Conservation (phyloP, 2,113 vertebrate genomes). For the Prunella fulvescens region DNA sequence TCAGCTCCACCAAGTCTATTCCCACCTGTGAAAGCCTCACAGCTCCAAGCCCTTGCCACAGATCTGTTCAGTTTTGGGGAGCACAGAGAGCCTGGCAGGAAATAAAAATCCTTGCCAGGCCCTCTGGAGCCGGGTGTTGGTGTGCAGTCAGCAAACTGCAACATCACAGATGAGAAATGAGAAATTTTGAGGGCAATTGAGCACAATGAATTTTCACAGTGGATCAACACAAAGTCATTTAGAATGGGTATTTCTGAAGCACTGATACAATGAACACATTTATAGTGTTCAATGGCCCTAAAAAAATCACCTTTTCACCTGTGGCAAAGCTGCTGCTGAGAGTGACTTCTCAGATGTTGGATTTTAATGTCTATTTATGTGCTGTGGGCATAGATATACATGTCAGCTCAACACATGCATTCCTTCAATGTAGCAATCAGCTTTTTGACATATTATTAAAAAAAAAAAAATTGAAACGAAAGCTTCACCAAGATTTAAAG, state of each 20-base stretch:
- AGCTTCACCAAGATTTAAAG: background rate
- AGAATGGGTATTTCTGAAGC: conserved; percentile 52
- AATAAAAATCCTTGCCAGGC: background rate
- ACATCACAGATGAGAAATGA: conserved; percentile 41
- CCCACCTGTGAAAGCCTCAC: background rate
- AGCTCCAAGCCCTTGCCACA: background rate
- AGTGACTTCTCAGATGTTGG: background rate
- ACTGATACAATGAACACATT: conserved; percentile 56
- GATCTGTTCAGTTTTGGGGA: background rate
- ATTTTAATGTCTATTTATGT: background rate
- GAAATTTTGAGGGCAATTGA: conserved; percentile 63
- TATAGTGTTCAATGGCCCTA: conserved; percentile 50
- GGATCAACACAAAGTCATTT: conserved; percentile 48
- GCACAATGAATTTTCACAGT: conserved; percentile 54
- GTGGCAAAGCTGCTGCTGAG: background rate
- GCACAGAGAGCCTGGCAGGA: background rate
- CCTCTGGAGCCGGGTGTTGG: background rate
- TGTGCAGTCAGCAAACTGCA: background rate
- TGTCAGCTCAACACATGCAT: background rate
- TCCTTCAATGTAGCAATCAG: background rate
- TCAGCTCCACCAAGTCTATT: background rate
- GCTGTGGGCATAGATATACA: background rate
- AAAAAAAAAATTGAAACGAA: background rate
- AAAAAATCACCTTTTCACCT: conserved; percentile 38
- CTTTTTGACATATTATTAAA: background rate